Evolutionary conservation across 2,113 vertebrate species (phyloP), one percentile per base, ranked within the genome.

Genomic region (Orthochromis indermauri): DNA sequence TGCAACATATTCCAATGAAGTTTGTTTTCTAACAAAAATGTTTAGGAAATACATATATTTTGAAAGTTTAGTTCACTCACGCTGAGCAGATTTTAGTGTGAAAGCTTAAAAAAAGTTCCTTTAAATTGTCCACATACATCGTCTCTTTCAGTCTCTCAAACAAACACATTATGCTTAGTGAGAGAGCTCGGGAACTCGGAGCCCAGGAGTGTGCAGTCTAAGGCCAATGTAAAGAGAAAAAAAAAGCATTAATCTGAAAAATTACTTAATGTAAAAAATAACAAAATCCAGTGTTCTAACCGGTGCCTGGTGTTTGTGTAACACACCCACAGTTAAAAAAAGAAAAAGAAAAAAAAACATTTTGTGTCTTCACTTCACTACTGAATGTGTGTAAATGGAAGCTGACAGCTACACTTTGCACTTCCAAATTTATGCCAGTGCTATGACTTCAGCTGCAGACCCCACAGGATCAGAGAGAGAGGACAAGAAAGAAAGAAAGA

Each of bases 351-450:
- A n/a, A 86, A 86, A 86, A 71, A 42, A 0, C 26, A 28, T 31
- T 80, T 83, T 4, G 51, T 55, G 90, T 86, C 91, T 86, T 76
- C 59, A 87, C 85, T 80, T 78, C 7, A 19, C 90, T 37, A 80
- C 92, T 33, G 83, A 86, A 78, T 24, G 37, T 33, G 84, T 47
- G 88, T 35, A 89, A 93, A 92, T 89, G 89, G 85, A 91, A 89
- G 88, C 89, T 92, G 93, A 94, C 93, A 91, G 92, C 89, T 53
- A 87, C 89, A 93, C 90, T 92, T 92, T 83, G 51, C 92, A 90
- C 90, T 49, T 93, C 92, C 91, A 93, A 91, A 94, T 87, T 91
- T 90, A 93, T 92, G 93, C 91, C 91, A 91, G 82, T 42, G 79
- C 76, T 79, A 82, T 17, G 76, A 86, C 92, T 92, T 88, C 90